Base-by-base conservation (phyloP, 2,888 invertebrate species). In the Eristalis intricaria region DNA sequence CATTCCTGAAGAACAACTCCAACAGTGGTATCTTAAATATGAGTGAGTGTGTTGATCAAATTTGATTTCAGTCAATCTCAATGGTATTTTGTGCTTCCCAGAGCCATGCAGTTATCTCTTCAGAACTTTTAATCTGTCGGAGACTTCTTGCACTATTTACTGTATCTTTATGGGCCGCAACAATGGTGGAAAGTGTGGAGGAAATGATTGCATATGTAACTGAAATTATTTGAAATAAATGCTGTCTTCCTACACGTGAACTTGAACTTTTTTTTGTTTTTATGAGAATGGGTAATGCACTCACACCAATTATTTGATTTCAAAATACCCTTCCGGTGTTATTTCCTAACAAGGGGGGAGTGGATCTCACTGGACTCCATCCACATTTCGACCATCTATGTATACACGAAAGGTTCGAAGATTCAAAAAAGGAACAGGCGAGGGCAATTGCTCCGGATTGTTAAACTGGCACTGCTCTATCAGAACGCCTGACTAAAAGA, bases 141-240 rank as follows among this genome's bases (percentile, higher is more conserved):
- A 88, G 35, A 65, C 76, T n/a, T 83, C 81, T 2, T 87, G 89
- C 35, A 84, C 81, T 0, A 13, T 82, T 43, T 79, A 73, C 23
- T 88, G 88, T 26, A 73, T 86, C 23, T 38, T 89, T 11, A 13
- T 29, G 23, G 89, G 82, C 7, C 74, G 13, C 1, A 63, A 87
- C 13, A 78, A 56, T 26, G 88, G 88, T 11, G 88, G 89, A 35
- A 74, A 40, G 43, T 86, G 86, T 22, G 26, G 2, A 10, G 15
- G 19, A 5, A 43, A 26, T 22, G 8, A 15, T 2, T 79, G 82
- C 19, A 32, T 50, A 11, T 86, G 86, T 15, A 82, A 82, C 38
- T 82, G 15, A 65, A 69, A 26, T 23, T 68, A 38, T 22, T 10
- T 38, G 8, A 43, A 63, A 35, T 23, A 35, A 50, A 64, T 15